Base-by-base conservation (phyloP, 2,113 vertebrate genomes). In the Leptobrachium leishanense region DNA sequence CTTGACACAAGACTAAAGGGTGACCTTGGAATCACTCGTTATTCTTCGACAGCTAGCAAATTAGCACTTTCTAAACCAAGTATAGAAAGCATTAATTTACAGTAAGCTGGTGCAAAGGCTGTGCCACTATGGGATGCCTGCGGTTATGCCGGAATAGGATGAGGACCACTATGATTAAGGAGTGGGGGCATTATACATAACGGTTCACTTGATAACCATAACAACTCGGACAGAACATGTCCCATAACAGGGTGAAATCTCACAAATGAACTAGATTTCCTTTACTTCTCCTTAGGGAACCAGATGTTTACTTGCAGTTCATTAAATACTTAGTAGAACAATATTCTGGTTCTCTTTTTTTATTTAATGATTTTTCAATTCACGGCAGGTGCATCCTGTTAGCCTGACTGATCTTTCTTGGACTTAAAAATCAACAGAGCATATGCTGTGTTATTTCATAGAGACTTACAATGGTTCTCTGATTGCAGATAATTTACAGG, bases 381-480 rank as follows among this genome's bases (percentile, higher is more conserved):
- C 71, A 53, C 43, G 44, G 67, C 78, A 74, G 78, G 78, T 81
- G 78, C 72, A 74, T 81, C 78, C 78, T 81, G 78, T 68, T 81
- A 81, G 59, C 64, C 77, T n/a, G 43, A 59, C 64, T 55, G 10
- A 54, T 74, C 59, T 67, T 50, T 15, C 13, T 74, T 6, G 57
- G 20, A 62, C 43, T 15, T n/a, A 70, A 63, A 63, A 70, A 70
- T 77, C 68, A 77, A 50, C 62, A 41, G 6, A 64, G 5, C 62
- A 31, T 59, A 68, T 68, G 65, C 13, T 2, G 8, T 6, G 42
- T 77, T 77, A 63, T 77, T 77, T 59, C 68, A 77, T 63, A 40
- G 63, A 63, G 67, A 71, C 68, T 63, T 46, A 71, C 62, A 54
- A 46, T 43, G 62, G 66, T 68, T 15, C 31, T 43, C 43, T 77